Conservation (phyloP, 2,888 invertebrate species). For the Automeris io region DNA sequence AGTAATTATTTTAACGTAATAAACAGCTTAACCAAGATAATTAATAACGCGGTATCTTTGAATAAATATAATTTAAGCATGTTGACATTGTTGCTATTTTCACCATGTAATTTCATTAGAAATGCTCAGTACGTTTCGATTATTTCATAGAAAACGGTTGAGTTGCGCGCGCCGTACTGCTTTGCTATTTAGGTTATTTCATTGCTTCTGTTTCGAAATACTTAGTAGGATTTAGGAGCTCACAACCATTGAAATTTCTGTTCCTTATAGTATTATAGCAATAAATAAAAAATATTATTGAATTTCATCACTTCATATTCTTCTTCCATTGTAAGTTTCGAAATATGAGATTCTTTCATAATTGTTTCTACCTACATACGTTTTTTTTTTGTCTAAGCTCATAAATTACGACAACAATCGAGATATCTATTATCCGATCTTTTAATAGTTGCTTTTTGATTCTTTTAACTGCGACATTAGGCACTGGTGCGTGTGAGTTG, state of each 20-base stretch:
- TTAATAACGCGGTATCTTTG: too few species aligned
- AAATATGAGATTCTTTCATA: too few species aligned
- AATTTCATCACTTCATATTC: not conserved
- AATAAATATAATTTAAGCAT: not conserved
- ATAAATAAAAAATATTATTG: not conserved
- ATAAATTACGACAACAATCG: too few species aligned
- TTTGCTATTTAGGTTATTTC: constrained; percentile 17
- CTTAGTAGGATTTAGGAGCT: constrained; percentile 8
- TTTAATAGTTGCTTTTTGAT: too few species aligned
- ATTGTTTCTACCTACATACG: too few species aligned
- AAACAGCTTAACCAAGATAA: too few species aligned
- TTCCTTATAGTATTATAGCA: not conserved
- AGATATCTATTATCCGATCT: too few species aligned
- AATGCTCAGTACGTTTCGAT: constrained; percentile 27
- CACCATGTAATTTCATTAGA: constrained; percentile 27
- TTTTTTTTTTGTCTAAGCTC: too few species aligned
- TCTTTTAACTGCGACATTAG: too few species aligned
- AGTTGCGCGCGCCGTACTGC: constrained; percentile 5
- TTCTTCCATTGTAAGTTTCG: too few species aligned
- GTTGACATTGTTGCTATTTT: constrained; percentile 1
- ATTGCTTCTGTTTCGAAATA: constrained; percentile 21
- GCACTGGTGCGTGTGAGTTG: too few species aligned
- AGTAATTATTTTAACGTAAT: too few species aligned
- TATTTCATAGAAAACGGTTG: constrained; percentile 20
- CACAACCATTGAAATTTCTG: constrained; percentile 9